Conservation (phyloP, 1,140 invertebrate genomes). For the Himalopsyche phryganea region DNA sequence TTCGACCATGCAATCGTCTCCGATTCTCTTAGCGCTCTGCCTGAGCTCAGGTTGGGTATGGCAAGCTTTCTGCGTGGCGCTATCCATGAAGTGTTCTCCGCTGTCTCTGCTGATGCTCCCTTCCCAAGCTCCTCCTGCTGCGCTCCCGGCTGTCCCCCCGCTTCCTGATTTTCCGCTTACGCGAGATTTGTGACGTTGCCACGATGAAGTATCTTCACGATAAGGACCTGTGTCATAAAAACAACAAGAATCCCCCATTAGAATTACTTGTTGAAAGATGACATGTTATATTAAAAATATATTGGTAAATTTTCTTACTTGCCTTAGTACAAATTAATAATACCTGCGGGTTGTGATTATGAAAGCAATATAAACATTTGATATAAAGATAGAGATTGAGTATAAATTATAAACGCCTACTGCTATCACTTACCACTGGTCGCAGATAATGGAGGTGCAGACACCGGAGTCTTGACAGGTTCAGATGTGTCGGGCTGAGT, state of each 20-base stretch:
- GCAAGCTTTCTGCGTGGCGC: constrained; percentile 44
- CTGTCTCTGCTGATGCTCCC: constrained; percentile 16
- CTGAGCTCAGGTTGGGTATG: constrained; percentile 54
- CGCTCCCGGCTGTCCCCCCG: background rate
- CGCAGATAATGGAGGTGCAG: constrained; percentile 38
- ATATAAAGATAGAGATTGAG: no score
- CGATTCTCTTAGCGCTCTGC: constrained; percentile 63
- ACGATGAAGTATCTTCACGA: constrained; percentile 23
- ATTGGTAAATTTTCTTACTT: no score
- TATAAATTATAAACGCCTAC: no score
- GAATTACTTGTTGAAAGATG: no score
- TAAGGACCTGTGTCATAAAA: constrained; percentile 22
- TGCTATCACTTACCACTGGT: constrained; percentile 39
- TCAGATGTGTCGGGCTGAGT: constrained; percentile 27
- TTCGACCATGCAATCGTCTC: constrained; percentile 68
- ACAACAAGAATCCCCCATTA: no score
- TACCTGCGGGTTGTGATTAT: no score
- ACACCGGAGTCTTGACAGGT: constrained; percentile 30
- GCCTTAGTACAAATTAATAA: no score
- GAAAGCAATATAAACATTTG: no score
- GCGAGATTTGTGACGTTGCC: constrained; percentile 22
- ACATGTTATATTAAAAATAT: no score
- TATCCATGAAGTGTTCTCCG: constrained; percentile 21
- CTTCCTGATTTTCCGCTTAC: background rate
- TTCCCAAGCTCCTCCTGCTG: constrained; percentile 16